These are phyloP conservation scores for Gobiocypris rarus DNA, from an alignment of 2,113 vertebrate genomes.

Conservation along the genomic window DNA sequence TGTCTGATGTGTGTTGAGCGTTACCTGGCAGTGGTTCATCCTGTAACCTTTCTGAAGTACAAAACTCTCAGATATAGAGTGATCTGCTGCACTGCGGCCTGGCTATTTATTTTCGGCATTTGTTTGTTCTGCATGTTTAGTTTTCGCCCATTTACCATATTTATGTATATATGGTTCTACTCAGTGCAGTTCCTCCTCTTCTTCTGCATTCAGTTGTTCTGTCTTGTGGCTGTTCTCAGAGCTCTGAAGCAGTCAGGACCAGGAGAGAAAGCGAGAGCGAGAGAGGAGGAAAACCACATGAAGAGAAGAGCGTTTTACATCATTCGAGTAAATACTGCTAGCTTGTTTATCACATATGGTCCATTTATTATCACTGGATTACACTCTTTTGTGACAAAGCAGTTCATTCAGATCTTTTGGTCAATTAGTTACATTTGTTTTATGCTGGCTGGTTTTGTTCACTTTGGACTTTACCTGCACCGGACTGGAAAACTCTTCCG, in stretches of 20 bases:
- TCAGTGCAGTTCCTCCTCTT: neutral
- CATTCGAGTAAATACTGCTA: neutral
- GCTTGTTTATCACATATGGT: neutral
- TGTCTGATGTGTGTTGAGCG: neutral
- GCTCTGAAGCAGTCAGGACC: too few species aligned
- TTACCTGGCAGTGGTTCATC: neutral
- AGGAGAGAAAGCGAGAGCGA: too few species aligned
- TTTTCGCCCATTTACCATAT: too few species aligned
- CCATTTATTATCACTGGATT: neutral
- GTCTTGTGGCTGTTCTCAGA: too few species aligned
- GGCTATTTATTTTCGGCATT: too few species aligned
- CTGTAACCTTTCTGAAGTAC: neutral
- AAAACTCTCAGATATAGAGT: constrained; percentile 10
- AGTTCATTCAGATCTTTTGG: neutral
- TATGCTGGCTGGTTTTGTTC: neutral
- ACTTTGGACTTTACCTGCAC: neutral
- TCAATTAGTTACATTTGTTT: neutral
- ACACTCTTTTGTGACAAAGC: too few species aligned
- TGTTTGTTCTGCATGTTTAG: too few species aligned
- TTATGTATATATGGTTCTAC: too few species aligned
- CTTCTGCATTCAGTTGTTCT: neutral
- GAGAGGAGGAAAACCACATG: too few species aligned
- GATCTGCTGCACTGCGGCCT: neutral
- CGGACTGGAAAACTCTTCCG: neutral
- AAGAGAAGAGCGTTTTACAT: too few species aligned